A percentile compares a stretch with the other conserved stretches of the same genome.
Conservation (phyloP, 2,888 invertebrate genomes). For the Cataglyphis altisquamis region DNA sequence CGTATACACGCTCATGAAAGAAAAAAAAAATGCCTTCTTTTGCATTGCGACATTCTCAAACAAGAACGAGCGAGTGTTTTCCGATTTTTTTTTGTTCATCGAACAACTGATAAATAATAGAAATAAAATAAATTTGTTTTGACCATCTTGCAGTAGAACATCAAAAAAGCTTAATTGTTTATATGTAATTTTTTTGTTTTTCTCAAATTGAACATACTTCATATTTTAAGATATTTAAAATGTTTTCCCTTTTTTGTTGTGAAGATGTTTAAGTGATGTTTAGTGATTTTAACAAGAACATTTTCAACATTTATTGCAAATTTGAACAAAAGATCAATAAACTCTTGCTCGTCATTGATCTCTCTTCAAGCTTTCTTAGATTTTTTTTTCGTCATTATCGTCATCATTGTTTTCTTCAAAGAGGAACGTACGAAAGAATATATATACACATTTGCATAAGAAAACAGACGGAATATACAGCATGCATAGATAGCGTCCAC, state of each 20-base stretch:
- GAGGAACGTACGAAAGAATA: slow-evolving; percentile 63
- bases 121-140: not conserved
- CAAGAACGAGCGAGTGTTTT: slow-evolving; percentile 32
- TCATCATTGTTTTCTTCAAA: slow-evolving; percentile 40
- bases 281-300: not conserved
- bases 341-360: slow-evolving; percentile 39
- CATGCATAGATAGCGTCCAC: slow-evolving; percentile 55
- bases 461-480: slow-evolving; percentile 70
- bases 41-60: slow-evolving; percentile 43
- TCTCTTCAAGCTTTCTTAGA: slow-evolving; percentile 16
- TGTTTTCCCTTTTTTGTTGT: not conserved
- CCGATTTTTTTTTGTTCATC: not conserved
- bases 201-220: not conserved
- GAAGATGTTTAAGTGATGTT: not conserved
- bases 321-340: not conserved
- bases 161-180: not conserved
- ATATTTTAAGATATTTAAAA: not conserved
- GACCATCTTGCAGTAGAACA: not conserved
- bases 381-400: slow-evolving; percentile 17
- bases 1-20: slow-evolving; percentile 76
- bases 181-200: not conserved
- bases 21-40: slow-evolving; percentile 70
- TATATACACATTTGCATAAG: slow-evolving; percentile 52
- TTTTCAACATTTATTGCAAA: not conserved
- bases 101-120: not conserved